Conservation (phyloP, 1,140 invertebrate species). For the Mercenaria mercenaria region DNA sequence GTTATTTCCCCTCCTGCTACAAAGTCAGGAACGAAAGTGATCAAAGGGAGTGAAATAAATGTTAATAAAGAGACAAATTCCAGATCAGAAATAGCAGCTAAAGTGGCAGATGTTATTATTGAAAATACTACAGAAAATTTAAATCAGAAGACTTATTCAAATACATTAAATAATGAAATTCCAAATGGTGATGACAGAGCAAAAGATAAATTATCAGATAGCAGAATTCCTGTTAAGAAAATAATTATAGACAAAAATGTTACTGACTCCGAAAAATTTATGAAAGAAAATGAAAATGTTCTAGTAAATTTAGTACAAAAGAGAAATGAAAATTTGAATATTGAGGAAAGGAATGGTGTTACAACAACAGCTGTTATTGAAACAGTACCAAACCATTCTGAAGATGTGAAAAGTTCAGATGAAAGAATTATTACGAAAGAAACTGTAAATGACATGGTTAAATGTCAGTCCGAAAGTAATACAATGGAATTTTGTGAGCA, state of each 20-base stretch:
- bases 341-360: background rate
- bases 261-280: background rate
- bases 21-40: background rate
- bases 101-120: background rate
- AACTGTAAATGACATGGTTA: background rate
- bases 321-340: background rate
- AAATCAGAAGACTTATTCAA: background rate
- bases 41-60: background rate
- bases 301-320: background rate
- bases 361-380: background rate
- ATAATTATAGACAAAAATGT: background rate
- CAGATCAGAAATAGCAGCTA: background rate
- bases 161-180: background rate
- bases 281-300: background rate
- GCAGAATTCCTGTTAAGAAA: background rate
- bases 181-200: background rate
- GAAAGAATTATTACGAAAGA: background rate
- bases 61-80: background rate
- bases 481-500: too few relatives aligned
- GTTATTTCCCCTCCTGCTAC: slow-evolving; percentile 3
- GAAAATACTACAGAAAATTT: background rate
- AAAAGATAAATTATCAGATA: background rate
- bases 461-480: background rate
- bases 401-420: background rate
- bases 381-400: background rate